These are phyloP conservation scores for Perdita meconis DNA, from an alignment of 2,888 invertebrate species.

Conservation along the genomic window DNA sequence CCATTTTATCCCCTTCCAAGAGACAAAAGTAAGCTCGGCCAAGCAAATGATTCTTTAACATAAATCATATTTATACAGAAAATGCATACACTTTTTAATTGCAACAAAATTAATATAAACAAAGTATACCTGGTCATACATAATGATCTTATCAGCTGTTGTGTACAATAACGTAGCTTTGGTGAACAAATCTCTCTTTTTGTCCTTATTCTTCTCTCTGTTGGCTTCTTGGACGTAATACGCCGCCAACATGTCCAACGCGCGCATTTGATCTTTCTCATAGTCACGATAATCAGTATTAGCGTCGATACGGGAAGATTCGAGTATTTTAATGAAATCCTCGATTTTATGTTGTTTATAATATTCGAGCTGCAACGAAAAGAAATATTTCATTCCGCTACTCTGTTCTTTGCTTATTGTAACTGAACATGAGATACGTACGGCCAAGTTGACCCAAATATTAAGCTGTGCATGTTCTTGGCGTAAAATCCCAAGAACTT, in stretches of 20 bases:
- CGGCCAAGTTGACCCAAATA: constrained; percentile 98
- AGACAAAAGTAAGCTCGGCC: constrained; percentile 99
- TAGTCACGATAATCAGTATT: constrained; percentile 94
- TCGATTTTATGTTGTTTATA: constrained; percentile 96
- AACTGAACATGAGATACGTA: constrained; percentile 86
- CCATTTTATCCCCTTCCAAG: constrained; percentile 99
- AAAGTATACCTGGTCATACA: constrained; percentile 96
- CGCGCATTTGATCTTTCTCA: constrained; percentile 99
- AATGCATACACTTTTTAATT: not conserved
- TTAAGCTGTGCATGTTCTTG: constrained; percentile 97
- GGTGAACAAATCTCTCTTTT: constrained; percentile 96
- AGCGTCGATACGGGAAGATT: constrained; percentile 93
- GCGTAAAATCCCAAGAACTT: constrained; percentile 96
- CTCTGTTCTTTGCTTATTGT: not conserved
- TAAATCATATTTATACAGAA: constrained; percentile 30
- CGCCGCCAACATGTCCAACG: constrained; percentile 98
- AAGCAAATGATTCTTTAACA: constrained; percentile 94
- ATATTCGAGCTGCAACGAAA: constrained; percentile 92
- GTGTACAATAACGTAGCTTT: constrained; percentile 98
- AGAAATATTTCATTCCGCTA: not conserved
- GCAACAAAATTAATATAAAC: constrained; percentile 8
- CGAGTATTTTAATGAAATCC: constrained; percentile 97
- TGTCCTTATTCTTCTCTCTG: constrained; percentile 97
- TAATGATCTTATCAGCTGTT: constrained; percentile 99
- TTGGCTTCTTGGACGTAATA: constrained; percentile 99